These are phyloP conservation scores for Beroe forskalii DNA, from an alignment of 37 sponge, comb jelly and placozoan genomes.

Conservation along the genomic window DNA sequence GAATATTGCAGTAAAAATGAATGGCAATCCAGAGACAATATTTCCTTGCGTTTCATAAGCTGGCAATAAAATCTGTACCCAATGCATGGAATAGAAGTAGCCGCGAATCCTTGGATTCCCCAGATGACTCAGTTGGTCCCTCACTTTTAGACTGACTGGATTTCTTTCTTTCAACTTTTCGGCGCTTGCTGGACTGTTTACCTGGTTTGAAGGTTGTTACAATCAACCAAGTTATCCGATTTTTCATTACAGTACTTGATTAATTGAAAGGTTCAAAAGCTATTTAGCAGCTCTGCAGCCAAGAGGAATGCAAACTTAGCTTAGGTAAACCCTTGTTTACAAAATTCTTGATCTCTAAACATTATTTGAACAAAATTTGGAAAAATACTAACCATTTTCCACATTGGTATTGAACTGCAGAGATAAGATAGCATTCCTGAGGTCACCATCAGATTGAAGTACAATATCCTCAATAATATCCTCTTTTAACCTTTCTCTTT, in stretches of 20 bases:
- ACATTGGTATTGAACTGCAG: conserved; percentile 34
- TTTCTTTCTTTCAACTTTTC: background rate
- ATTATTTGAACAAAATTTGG: background rate
- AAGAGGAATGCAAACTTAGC: too few species aligned
- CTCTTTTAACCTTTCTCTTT: background rate
- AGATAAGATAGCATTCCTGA: conserved; percentile 14
- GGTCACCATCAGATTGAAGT: conserved; percentile 6
- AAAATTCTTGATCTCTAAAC: too few species aligned
- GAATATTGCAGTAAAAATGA: background rate
- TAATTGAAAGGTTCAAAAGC: too few species aligned
- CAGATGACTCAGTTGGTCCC: background rate
- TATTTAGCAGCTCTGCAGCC: too few species aligned
- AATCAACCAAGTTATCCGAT: too few species aligned
- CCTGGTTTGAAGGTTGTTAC: too few species aligned
- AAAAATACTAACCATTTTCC: background rate
- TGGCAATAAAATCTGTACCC: background rate
- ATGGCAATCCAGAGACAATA: background rate
- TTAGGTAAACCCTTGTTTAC: too few species aligned
- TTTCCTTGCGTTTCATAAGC: background rate
- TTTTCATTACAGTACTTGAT: too few species aligned
- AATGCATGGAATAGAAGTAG: conserved; percentile 37
- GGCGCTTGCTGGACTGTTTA: background rate
- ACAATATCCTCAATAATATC: background rate
- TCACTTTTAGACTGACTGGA: background rate
- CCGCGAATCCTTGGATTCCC: background rate